Base-by-base conservation (phyloP, 2,113 vertebrate genomes). In the Ornithorhynchus anatinus region DNA sequence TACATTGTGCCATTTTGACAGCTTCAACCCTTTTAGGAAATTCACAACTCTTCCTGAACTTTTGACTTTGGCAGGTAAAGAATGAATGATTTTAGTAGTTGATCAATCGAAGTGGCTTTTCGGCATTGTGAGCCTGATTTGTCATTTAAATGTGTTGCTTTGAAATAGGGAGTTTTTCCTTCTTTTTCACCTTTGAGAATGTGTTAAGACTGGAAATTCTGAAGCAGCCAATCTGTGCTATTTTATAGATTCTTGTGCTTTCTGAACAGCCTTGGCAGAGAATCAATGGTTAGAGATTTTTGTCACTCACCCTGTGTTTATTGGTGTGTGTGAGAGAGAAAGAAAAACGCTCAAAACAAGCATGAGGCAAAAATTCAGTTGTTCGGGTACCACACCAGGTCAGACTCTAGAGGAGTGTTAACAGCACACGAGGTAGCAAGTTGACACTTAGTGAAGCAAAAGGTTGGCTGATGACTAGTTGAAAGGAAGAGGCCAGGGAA, bases 371-470 rank as follows among this genome's bases (percentile, higher is more conserved):
- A 45, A 43, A 57, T 65, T 79, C 31, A 12, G 10, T 51, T 53
- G 20, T 47, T 80, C 39, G 50, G 36, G 64, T 9, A 33, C 40
- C 14, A 58, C 58, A 72, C 38, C 63, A 72, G 66, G 19, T 60
- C 59, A 67, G 36, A 43, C 43, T 43, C 38, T 37, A 32, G 65
- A 57, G 56, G 13, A 69, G 58, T 39, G 56, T 69, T 69, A 50
- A 59, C 57, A 52, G 47, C 6, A 1, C 29, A 31, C 44, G 20
- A 35, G n/a, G 20, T 63, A 37, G 17, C 40, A 1, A 73, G 43
- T 14, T 75, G 52, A 52, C 84, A 88, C 59, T 69, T 67, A 72
- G 63, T 1, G 16, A 81, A 63, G 43, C 73, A 62, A 73, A 72
- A 81, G 75, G 82, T 84, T 60, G 59, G 11, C 3, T 70, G 33